Evolutionary conservation across 2,888 invertebrate genomes (phyloP).

Genomic region (Troides helena): DNA sequence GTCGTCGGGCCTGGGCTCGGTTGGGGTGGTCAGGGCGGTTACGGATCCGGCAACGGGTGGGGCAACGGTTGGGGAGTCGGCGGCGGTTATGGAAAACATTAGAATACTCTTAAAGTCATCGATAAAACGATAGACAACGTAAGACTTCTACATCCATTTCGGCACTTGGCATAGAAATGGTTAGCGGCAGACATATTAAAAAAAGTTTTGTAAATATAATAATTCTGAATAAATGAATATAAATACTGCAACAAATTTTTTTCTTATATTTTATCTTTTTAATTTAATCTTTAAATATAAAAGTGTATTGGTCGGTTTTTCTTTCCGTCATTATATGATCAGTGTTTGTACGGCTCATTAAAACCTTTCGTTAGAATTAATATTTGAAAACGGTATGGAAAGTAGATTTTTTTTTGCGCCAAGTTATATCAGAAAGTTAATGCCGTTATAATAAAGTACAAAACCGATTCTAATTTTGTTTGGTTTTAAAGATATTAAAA

Average conservation of each 20-base stretch:
- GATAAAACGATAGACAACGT: conserved; percentile 40
- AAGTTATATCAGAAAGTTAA: too few relatives aligned
- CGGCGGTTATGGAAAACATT: conserved; percentile 35
- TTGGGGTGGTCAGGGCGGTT: conserved; percentile 29
- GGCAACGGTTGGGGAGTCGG: conserved; percentile 34
- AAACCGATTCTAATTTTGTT: too few relatives aligned
- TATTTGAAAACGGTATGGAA: too few relatives aligned
- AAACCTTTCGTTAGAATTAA: too few relatives aligned
- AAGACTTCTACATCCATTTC: conserved; percentile 70
- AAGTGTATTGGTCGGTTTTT: neutral
- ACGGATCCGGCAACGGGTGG: conserved; percentile 32
- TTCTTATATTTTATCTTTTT: conserved; percentile 1
- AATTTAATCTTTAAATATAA: neutral
- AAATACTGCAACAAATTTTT: conserved; percentile 31
- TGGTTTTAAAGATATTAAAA: too few relatives aligned
- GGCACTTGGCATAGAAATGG: conserved; percentile 59
- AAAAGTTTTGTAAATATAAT: conserved; percentile 49
- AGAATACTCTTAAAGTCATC: conserved; percentile 34
- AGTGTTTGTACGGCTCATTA: too few relatives aligned
- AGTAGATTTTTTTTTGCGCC: too few relatives aligned
- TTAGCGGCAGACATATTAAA: conserved; percentile 62
- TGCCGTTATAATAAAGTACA: too few relatives aligned
- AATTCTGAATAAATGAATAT: conserved; percentile 33
- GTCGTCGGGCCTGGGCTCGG: conserved; percentile 34
- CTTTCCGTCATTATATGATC: too few relatives aligned